Evolutionary conservation across 1,140 invertebrate species (phyloP), one percentile per base, ranked within the genome.

Genomic region (Callitettix versicolor): DNA sequence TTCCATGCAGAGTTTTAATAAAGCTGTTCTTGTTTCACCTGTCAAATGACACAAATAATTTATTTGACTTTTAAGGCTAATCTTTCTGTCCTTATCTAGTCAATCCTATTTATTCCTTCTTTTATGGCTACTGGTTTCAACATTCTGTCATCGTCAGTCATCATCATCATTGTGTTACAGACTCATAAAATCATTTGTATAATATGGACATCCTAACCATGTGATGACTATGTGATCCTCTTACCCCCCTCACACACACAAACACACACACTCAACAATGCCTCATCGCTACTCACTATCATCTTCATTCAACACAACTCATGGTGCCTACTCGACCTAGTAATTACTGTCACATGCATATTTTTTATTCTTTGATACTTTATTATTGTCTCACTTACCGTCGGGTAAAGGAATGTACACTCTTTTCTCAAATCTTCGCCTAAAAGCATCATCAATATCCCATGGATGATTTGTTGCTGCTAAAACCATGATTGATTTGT

Each of bases 401-500:
- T 75, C 75, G 14, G 84, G 84, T 42, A 86, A 68, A 24, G 82
- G 81, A 62, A 86, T 84, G 67, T 85, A 86, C 53, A 86, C 80
- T 62, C 84, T 66, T 65, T 85, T 86, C 62, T 86, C 84, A 55
- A 86, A 74, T 48, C 84, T 68, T 59, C 84, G 69, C 47, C 81
- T 66, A 38, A 85, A 71, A 20, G 82, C 84, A 62, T 85, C 83
- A 63, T 86, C 84, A 44, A 86, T 72, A 62, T 84, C 81, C 84
- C 84, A 86, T 1, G 84, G 84, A 68, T 82, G 82, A 67, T 86
- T 86, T 2, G 84, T 86, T 12, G 84, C 84, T 33, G 79, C 82
- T 12, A 85, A 65, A 5, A 86, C 79, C 73, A 84, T 80, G 0
- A 85, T 78, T 2, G 74, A 69, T 62, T 78, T 77, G n/a, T 71